These are phyloP conservation scores for Eutolmus rufibarbis DNA, from an alignment of 2,888 invertebrate genomes.

Conservation along the genomic window DNA sequence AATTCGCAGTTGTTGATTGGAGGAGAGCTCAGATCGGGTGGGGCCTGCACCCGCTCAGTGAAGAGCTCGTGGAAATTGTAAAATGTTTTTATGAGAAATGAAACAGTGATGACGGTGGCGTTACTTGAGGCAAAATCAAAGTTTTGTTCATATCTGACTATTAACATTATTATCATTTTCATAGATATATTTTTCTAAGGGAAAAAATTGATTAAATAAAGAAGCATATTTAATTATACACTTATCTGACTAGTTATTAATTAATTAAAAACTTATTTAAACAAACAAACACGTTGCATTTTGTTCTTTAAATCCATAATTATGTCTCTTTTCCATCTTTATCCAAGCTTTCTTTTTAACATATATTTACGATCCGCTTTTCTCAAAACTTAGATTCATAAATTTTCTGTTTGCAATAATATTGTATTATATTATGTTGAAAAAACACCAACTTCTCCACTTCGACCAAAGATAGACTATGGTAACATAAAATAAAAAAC, in stretches of 20 bases:
- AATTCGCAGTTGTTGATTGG: background rate
- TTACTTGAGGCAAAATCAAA: slow-evolving; percentile 2
- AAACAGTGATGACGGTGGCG: background rate
- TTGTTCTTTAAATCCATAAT: background rate
- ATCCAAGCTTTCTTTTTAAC: too few relatives aligned
- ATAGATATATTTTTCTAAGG: slow-evolving; percentile 35
- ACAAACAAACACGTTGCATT: background rate
- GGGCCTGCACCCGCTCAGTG: background rate
- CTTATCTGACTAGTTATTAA: slow-evolving; percentile 25
- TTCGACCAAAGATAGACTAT: too few relatives aligned
- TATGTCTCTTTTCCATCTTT: background rate
- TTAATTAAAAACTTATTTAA: slow-evolving; percentile 9
- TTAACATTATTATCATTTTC: slow-evolving; percentile 25
- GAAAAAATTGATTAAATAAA: slow-evolving; percentile 1
- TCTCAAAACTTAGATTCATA: too few relatives aligned
- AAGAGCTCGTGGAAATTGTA: background rate
- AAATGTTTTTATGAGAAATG: background rate
- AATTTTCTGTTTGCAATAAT: too few relatives aligned
- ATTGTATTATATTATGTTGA: too few relatives aligned
- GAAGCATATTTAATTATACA: slow-evolving; percentile 31
- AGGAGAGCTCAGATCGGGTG: background rate
- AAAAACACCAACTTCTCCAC: too few relatives aligned
- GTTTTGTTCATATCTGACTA: slow-evolving; percentile 33
- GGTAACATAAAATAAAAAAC: background rate
- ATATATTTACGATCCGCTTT: too few relatives aligned